Conservation (phyloP, 2,797 vertebrate species). For the Oceanodroma leucorhoa region DNA sequence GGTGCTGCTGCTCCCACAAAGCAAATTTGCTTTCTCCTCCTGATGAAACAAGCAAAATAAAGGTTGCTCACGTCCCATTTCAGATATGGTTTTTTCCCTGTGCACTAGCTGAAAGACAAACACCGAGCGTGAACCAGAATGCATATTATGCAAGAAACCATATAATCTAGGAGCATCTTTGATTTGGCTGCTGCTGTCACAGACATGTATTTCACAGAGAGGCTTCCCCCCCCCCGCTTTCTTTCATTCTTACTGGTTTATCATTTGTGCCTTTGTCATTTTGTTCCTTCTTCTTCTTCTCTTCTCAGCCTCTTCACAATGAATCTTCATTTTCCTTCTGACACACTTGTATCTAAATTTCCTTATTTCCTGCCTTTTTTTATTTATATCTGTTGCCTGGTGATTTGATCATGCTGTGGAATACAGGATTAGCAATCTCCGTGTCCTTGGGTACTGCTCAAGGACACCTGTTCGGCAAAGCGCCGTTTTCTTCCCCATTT, state of each 20-base stretch:
- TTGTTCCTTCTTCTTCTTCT: conserved; percentile 87
- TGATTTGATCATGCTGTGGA: conserved; percentile 94
- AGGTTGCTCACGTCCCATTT: conserved; percentile 55
- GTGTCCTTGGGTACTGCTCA: conserved; percentile 90
- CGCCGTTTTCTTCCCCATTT: conserved; percentile 65
- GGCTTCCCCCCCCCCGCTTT: not conserved
- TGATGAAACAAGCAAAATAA: conserved; percentile 64
- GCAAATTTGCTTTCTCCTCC: conserved; percentile 70
- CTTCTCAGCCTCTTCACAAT: conserved; percentile 85
- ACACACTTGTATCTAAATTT: conserved; percentile 95
- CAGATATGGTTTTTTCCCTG: conserved; percentile 1
- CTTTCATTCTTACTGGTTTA: conserved; percentile 77
- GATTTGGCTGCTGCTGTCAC: conserved; percentile 62
- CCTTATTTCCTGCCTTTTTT: conserved; percentile 95
- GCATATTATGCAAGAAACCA: conserved; percentile 54
- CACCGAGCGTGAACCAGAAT: conserved; percentile 25
- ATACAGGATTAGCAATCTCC: conserved; percentile 94
- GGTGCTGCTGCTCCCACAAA: conserved; percentile 70
- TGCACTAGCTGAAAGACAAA: conserved; percentile 51
- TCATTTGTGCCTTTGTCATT: conserved; percentile 86
- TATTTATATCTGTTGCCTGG: conserved; percentile 96
- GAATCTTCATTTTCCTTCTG: conserved; percentile 92
- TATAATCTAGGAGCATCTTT: conserved; percentile 60
- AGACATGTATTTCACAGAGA: conserved; percentile 41
- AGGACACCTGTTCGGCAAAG: conserved; percentile 92